Percentiles rank a stretch among this genome's conserved stretches.
Conservation (phyloP, 2,888 invertebrate species). For the Anorthoa munda region DNA sequence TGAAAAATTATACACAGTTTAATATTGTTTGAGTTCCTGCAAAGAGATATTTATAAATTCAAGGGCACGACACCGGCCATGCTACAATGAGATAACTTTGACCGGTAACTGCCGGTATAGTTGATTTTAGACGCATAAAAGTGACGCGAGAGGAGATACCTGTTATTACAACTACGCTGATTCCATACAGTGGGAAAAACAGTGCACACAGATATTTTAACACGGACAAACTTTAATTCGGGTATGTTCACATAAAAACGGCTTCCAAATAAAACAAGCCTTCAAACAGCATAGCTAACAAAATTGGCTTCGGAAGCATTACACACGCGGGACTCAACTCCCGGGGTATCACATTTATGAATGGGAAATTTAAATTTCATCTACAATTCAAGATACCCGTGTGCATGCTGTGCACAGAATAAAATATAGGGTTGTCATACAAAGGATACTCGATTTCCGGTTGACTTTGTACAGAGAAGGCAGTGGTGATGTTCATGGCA, state of each 20-base stretch:
- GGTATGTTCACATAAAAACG: neutral
- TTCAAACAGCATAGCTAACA: slow-evolving; percentile 17
- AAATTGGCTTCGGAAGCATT: slow-evolving; percentile 44
- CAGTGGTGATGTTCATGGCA: neutral
- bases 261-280: neutral
- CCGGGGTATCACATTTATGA: slow-evolving; percentile 35
- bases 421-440: slow-evolving; percentile 29
- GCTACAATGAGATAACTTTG: too few species aligned
- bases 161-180: too few species aligned
- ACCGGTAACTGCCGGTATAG: too few species aligned
- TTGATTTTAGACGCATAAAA: too few species aligned
- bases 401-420: neutral
- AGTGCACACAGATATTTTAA: too few species aligned
- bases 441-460: neutral
- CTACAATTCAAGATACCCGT: slow-evolving; percentile 19
- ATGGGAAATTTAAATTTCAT: slow-evolving; percentile 55
- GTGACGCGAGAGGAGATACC: too few species aligned
- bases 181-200: too few species aligned
- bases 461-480: neutral
- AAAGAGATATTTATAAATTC: too few species aligned
- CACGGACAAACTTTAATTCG: too few species aligned
- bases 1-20: too few species aligned
- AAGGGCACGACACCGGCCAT: too few species aligned
- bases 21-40: too few species aligned
- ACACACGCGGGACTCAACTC: slow-evolving; percentile 22